Percentiles rank a stretch among this genome's conserved stretches.
These are phyloP conservation scores for Lamellibrachia satsuma DNA, from an alignment of 2,888 invertebrate species.

Conservation along the genomic window DNA sequence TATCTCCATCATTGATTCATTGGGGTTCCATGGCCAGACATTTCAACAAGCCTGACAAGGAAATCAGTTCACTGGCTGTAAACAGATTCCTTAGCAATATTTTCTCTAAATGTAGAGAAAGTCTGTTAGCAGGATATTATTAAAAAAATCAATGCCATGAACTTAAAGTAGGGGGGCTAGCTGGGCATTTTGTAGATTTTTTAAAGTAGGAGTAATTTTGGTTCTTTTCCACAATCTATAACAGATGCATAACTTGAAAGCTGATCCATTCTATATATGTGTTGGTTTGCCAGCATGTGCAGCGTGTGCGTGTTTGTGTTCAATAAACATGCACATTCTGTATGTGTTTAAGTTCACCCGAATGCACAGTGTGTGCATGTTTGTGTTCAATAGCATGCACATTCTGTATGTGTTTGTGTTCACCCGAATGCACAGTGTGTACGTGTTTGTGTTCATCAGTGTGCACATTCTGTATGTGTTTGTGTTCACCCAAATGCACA, in stretches of 20 bases:
- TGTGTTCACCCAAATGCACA: not conserved
- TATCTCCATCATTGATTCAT: not conserved
- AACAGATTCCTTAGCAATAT: too few species aligned
- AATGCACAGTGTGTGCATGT: not conserved
- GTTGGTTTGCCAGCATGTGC: not conserved
- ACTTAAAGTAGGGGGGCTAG: too few species aligned
- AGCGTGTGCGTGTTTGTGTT: not conserved
- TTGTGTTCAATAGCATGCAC: not conserved
- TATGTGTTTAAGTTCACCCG: not conserved
- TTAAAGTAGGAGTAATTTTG: too few species aligned
- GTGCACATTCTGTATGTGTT: not conserved
- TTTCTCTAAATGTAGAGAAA: too few species aligned
- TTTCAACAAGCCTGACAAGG: not conserved
- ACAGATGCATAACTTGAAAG: too few species aligned
- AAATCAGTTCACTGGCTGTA: too few species aligned
- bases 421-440: not conserved
- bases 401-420: not conserved
- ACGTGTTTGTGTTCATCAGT: not conserved
- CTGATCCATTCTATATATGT: not conserved
- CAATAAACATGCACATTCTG: too few species aligned
- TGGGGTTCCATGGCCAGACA: not conserved
- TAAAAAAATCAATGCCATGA: too few species aligned
- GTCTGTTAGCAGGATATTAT: too few species aligned
- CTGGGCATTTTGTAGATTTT: too few species aligned
- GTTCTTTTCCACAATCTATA: too few species aligned